These are phyloP conservation scores for Artibeus lituratus DNA, from an alignment of 2,797 vertebrate species.

Conservation along the genomic window DNA sequence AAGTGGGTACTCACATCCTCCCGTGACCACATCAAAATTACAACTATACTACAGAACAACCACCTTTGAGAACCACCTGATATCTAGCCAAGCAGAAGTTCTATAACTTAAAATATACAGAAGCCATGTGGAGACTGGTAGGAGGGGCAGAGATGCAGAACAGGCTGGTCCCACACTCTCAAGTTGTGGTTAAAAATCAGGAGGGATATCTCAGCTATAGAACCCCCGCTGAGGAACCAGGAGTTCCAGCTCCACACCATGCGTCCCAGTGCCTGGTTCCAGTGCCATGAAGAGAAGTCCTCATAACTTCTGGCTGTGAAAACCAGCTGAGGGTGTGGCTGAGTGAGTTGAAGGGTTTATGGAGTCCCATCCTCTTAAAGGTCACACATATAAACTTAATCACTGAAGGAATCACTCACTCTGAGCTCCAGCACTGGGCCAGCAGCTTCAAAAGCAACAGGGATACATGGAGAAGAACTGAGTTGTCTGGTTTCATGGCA, in stretches of 20 bases:
- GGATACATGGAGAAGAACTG: no score
- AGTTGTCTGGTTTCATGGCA: no score
- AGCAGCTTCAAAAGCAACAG: no score
- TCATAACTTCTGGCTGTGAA: no score
- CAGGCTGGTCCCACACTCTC: no score
- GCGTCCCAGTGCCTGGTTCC: no score
- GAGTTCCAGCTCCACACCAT: no score
- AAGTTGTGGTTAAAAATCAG: no score
- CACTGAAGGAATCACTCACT: neutral
- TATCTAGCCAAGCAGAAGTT: neutral
- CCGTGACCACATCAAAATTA: neutral
- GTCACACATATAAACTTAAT: neutral
- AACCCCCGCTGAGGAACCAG: no score
- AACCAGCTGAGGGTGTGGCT: neutral
- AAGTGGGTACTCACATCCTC: neutral
- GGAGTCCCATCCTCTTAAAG: neutral
- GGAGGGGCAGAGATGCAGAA: neutral
- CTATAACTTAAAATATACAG: neutral
- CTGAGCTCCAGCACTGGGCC: neutral
- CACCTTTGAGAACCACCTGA: neutral
- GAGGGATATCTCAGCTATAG: no score
- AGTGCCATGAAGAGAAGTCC: no score
- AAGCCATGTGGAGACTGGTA: neutral
- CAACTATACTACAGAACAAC: neutral
- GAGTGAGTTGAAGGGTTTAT: neutral